phyloP scores from a whole-genome alignment of 2,113 vertebrate species.

The Trichomycterus rosablanca region DNA sequence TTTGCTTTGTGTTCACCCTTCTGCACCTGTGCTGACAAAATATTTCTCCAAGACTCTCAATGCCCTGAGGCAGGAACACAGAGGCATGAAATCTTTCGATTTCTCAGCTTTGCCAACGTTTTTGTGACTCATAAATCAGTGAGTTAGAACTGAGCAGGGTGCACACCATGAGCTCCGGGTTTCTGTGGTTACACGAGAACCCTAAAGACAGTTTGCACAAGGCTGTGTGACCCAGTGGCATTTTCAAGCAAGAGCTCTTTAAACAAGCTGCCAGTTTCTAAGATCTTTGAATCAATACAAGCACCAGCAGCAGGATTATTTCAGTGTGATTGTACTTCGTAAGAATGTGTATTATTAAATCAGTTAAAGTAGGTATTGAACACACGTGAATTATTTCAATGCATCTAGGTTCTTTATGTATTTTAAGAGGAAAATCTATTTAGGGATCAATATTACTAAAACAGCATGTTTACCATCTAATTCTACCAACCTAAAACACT shows the following conservation, averaged over 20 bases:
- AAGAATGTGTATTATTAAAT: neutral
- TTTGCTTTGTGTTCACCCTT: neutral
- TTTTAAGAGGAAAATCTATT: no score
- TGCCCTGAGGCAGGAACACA: constrained; percentile 32
- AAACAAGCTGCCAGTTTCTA: constrained; percentile 14
- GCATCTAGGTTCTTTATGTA: no score
- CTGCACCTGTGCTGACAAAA: constrained; percentile 24
- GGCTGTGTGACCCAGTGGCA: constrained; percentile 16
- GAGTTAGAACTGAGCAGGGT: constrained; percentile 20
- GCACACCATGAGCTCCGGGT: constrained; percentile 16
- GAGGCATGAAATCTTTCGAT: constrained; percentile 30
- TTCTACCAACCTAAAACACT: no score
- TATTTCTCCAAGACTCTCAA: constrained; percentile 23
- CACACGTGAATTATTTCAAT: neutral
- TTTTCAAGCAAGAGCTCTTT: constrained; percentile 8
- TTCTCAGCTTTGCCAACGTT: constrained; percentile 24
- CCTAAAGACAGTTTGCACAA: constrained; percentile 37
- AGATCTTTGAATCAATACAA: constrained; percentile 4
- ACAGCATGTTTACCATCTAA: no score
- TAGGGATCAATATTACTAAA: no score
- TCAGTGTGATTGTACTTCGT: neutral
- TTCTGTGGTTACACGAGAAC: constrained; percentile 30
- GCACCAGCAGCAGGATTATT: constrained; percentile 12
- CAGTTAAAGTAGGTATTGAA: constrained; percentile 5
- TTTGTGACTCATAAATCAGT: constrained; percentile 40